phyloP scores from a whole-genome alignment of 2,888 invertebrate species.

The Cantharis nigra region DNA sequence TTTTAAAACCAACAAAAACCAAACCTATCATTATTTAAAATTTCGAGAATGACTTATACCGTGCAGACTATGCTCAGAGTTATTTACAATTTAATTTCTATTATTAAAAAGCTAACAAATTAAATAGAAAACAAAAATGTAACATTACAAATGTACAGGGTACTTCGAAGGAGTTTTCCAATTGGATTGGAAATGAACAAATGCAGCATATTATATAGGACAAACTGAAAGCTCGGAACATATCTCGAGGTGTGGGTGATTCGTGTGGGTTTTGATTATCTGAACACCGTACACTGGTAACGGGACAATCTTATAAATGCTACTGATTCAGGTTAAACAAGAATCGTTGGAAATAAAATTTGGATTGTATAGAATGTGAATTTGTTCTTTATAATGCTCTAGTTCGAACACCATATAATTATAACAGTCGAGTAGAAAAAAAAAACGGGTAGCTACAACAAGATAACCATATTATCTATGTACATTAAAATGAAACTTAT shows the following conservation, averaged over 20 bases:
- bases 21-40: constrained; percentile 1
- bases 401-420: neutral
- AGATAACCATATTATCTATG: neutral
- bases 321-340: neutral
- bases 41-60: neutral
- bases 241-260: neutral
- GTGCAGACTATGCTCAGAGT: neutral
- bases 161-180: neutral
- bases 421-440: neutral
- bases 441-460: neutral
- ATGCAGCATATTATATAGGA: neutral
- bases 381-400: neutral
- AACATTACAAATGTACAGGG: neutral
- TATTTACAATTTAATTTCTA: constrained; percentile 1
- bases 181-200: neutral
- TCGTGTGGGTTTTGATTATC: constrained; percentile 2
- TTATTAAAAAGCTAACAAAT: neutral
- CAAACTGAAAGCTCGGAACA: neutral
- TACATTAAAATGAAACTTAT: neutral
- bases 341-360: neutral
- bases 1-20: neutral
- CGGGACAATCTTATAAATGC: neutral
- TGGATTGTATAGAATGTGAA: neutral
- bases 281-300: neutral
- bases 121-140: too few species aligned